phyloP scores from a whole-genome alignment of 2,888 invertebrate species.

The Calephelis perditalis region DNA sequence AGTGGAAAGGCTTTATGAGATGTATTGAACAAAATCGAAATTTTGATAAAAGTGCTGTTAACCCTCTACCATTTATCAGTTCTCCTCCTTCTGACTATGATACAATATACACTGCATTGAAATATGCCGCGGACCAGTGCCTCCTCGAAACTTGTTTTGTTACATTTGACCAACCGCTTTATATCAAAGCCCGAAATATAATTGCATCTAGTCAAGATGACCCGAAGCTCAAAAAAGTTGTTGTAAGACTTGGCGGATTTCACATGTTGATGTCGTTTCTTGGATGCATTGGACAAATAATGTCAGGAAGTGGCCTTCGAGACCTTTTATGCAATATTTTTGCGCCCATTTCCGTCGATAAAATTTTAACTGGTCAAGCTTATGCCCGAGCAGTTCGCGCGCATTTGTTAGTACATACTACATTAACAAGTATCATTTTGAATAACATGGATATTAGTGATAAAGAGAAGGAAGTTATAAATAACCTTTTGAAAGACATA shows the following conservation, averaged over 20 bases:
- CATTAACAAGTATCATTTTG: no score
- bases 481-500: no score
- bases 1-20: constrained; percentile 12
- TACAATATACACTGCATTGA: neutral
- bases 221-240: neutral
- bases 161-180: neutral
- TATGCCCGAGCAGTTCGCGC: neutral
- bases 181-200: neutral
- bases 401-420: neutral
- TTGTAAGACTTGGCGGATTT: neutral
- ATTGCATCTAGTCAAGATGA: neutral
- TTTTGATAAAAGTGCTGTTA: neutral
- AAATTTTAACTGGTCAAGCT: neutral
- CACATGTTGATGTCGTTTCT: neutral
- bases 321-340: neutral
- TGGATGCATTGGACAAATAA: neutral
- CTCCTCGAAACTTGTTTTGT: neutral
- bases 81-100: neutral
- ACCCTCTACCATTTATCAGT: neutral
- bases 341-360: neutral
- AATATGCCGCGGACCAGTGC: neutral
- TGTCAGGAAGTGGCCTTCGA: neutral
- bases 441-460: no score
- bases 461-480: no score
- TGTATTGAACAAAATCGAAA: neutral